phyloP scores from a whole-genome alignment of 2,888 invertebrate genomes.

The Galerucella nymphaeae region DNA sequence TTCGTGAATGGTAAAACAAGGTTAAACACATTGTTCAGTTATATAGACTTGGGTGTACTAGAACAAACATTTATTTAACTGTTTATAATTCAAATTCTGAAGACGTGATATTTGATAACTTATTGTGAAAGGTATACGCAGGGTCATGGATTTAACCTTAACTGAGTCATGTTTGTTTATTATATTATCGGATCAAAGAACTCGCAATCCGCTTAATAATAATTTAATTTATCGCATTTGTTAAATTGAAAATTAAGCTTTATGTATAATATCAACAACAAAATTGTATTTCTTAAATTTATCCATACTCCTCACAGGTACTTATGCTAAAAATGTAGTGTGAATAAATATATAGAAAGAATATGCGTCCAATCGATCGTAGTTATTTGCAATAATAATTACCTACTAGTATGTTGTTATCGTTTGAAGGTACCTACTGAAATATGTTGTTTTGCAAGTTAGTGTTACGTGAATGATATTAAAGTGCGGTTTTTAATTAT shows the following conservation, averaged over 20 bases:
- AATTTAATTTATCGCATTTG: too few species aligned
- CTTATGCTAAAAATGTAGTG: background rate
- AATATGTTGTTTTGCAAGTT: slow-evolving; percentile 21
- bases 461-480: slow-evolving; percentile 29
- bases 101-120: slow-evolving; percentile 17
- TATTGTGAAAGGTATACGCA: slow-evolving; percentile 17
- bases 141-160: slow-evolving; percentile 22
- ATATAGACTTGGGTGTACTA: slow-evolving; percentile 31
- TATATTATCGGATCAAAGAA: background rate
- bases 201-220: background rate
- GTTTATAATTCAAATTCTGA: slow-evolving; percentile 17
- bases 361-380: slow-evolving; percentile 20
- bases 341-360: slow-evolving; percentile 21
- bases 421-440: slow-evolving; percentile 11
- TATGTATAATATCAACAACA: too few species aligned
- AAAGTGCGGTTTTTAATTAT: slow-evolving; percentile 34
- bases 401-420: slow-evolving; percentile 35
- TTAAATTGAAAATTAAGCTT: too few species aligned
- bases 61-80: slow-evolving; percentile 20
- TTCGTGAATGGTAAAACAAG: slow-evolving; percentile 35
- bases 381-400: slow-evolving; percentile 42
- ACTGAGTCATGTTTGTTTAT: slow-evolving; percentile 15
- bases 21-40: slow-evolving; percentile 34
- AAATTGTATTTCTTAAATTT: too few species aligned
- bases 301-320: background rate